Evolutionary conservation across 1,140 invertebrate species (phyloP).

Genomic region (Drosophila mojavensis): DNA sequence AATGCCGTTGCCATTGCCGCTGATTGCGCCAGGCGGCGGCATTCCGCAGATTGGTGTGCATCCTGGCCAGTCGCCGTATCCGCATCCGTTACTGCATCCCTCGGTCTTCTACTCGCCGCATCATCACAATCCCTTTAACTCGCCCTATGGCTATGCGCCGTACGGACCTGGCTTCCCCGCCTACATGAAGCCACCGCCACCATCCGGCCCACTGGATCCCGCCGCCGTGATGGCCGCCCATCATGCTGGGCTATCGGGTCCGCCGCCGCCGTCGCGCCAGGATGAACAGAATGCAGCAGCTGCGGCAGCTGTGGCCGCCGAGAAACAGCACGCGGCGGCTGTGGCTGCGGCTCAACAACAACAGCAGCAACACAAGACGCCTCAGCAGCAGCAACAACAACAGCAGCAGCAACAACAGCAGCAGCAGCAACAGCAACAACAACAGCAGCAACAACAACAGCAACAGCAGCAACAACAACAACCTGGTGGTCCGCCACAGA

Average conservation of each 20-base stretch:
- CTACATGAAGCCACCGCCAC: constrained; percentile 81
- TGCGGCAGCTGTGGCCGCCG: constrained; percentile 59
- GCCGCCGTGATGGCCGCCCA: constrained; percentile 78
- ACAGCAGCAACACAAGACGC: constrained; percentile 40
- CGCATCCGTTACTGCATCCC: constrained; percentile 81
- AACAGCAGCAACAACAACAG: constrained; percentile 63
- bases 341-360: constrained; percentile 49
- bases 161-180: constrained; percentile 82
- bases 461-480: constrained; percentile 51
- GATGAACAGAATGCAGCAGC: constrained; percentile 68
- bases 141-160: constrained; percentile 80
- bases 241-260: constrained; percentile 72
- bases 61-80: constrained; percentile 83
- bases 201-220: constrained; percentile 71
- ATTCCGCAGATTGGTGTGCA: constrained; percentile 82
- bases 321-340: constrained; percentile 70
- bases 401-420: constrained; percentile 51
- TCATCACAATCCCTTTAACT: constrained; percentile 83
- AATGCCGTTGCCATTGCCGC: constrained; percentile 80
- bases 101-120: constrained; percentile 83
- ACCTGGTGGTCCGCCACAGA: constrained; percentile 60
- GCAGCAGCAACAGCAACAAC: constrained; percentile 48
- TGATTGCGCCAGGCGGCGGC: constrained; percentile 77
- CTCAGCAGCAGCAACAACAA: constrained; percentile 55
- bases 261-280: constrained; percentile 60